Evolutionary conservation across 2,797 vertebrate genomes (phyloP).

Genomic region (Mormyrus proboscirostris): DNA sequence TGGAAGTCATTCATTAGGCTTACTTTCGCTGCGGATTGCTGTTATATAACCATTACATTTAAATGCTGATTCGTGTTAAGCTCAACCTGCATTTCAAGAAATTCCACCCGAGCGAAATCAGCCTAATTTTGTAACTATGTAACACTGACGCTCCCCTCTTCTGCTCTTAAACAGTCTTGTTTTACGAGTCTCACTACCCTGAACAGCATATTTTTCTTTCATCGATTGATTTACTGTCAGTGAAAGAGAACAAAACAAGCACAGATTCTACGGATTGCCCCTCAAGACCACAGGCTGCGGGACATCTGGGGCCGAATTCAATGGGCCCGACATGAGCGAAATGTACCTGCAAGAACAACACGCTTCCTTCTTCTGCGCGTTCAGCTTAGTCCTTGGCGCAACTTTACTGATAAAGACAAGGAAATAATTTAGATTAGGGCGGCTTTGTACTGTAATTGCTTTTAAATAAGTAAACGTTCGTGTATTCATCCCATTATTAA

Average conservation of each 20-base stretch:
- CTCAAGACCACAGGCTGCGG: neutral
- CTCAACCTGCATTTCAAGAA: neutral
- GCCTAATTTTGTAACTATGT: neutral
- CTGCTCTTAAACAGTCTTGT: neutral
- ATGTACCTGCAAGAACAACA: constrained; percentile 27
- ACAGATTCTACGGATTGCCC: neutral
- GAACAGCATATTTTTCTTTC: neutral
- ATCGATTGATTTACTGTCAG: neutral
- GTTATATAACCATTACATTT: neutral
- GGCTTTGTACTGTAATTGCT: neutral
- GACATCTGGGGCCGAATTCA: neutral
- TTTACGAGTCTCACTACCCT: neutral
- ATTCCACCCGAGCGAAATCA: neutral
- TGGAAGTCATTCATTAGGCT: neutral
- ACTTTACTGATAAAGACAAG: neutral
- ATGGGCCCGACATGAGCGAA: neutral
- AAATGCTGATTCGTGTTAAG: neutral
- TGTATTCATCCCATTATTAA: neutral
- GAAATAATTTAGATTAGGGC: neutral
- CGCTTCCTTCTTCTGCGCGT: constrained; percentile 27
- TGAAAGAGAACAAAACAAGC: neutral
- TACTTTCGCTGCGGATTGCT: neutral
- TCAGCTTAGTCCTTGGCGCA: constrained; percentile 7
- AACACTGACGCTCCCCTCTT: neutral
- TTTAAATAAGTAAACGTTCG: neutral